These are phyloP conservation scores for Morinoia aosen DNA, from an alignment of 2,888 invertebrate species.

Conservation along the genomic window DNA sequence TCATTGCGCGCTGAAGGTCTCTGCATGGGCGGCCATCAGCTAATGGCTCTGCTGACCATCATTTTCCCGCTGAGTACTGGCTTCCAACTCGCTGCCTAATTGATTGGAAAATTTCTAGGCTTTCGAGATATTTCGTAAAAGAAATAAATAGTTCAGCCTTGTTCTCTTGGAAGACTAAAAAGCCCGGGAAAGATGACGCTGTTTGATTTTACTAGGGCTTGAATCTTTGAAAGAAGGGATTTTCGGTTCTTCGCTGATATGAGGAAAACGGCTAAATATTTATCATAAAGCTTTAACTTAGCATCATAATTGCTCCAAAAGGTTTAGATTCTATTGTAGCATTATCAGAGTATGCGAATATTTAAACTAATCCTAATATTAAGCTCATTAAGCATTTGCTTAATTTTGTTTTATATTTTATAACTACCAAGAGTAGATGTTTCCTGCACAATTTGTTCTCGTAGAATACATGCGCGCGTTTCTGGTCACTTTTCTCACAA, in stretches of 20 bases:
- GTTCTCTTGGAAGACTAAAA: background rate
- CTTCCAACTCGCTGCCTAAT: conserved; percentile 10
- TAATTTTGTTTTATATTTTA: background rate
- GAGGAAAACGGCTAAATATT: background rate
- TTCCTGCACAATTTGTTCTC: too few species aligned
- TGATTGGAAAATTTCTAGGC: background rate
- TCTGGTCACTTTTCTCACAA: too few species aligned
- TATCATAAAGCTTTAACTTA: background rate
- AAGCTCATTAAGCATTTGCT: background rate
- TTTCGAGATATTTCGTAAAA: background rate
- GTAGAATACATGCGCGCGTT: too few species aligned
- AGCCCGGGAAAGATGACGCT: background rate
- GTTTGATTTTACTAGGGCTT: background rate
- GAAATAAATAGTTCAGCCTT: background rate
- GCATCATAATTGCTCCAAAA: background rate
- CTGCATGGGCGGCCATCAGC: conserved; percentile 20
- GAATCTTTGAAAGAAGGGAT: background rate
- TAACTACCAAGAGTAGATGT: background rate
- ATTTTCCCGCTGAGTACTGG: conserved; percentile 5
- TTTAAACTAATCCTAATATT: background rate
- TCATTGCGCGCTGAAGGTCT: background rate
- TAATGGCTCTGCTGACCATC: conserved; percentile 23
- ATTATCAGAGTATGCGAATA: background rate
- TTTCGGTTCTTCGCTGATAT: background rate
- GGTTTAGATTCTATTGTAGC: background rate